These are phyloP conservation scores for Drosophila asahinai DNA, from an alignment of 1,140 invertebrate species.

Conservation along the genomic window DNA sequence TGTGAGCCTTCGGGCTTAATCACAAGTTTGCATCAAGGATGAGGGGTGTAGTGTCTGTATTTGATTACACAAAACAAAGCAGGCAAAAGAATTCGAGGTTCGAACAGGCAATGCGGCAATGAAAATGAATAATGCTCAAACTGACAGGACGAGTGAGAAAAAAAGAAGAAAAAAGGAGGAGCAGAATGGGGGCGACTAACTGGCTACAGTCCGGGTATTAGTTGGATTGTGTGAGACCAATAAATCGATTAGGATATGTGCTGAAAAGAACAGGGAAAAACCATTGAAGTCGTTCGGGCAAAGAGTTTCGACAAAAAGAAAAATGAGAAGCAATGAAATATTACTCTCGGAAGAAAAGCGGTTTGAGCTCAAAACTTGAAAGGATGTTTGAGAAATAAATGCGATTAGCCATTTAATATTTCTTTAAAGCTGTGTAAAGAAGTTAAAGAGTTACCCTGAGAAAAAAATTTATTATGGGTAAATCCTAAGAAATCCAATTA, in stretches of 20 bases:
- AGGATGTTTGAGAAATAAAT: neutral
- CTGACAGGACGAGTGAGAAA: constrained; percentile 22
- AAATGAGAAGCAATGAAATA: constrained; percentile 24
- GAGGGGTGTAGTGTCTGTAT: constrained; percentile 42
- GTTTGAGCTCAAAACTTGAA: neutral
- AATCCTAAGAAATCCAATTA: neutral
- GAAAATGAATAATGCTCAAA: constrained; percentile 74
- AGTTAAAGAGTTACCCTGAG: too few relatives aligned
- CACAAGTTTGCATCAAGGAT: constrained; percentile 57
- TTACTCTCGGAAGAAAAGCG: constrained; percentile 10
- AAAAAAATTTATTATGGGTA: too few relatives aligned
- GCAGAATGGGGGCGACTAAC: constrained; percentile 4
- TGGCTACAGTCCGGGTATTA: constrained; percentile 28
- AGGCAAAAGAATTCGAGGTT: constrained; percentile 44
- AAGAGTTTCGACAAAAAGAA: constrained; percentile 19
- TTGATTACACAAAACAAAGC: constrained; percentile 61
- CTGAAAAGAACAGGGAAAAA: constrained; percentile 31
- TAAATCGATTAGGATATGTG: constrained; percentile 71
- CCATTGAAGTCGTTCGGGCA: constrained; percentile 21
- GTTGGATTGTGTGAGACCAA: constrained; percentile 53
- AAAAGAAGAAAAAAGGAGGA: neutral
- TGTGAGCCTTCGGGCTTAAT: constrained; percentile 69
- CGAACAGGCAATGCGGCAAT: constrained; percentile 47
- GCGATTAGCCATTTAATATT: neutral
- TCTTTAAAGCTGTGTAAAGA: neutral